Base-by-base conservation (phyloP, 53 echinoderm and acorn worm genomes). In the Crossaster papposus region DNA sequence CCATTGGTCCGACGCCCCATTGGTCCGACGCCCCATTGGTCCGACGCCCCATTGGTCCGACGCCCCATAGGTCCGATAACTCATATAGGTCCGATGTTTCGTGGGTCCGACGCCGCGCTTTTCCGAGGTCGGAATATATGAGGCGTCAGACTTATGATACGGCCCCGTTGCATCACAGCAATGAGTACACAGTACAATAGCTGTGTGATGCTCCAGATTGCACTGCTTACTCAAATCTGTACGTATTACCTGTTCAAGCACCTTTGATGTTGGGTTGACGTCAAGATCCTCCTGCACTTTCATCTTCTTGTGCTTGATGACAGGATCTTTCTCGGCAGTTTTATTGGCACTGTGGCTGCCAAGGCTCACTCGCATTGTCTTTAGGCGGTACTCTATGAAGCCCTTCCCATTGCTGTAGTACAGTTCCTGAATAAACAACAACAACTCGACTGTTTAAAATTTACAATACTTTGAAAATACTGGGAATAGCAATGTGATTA, bases 351-450 rank as follows among this genome's bases (percentile, higher is more conserved):
- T 68, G 28, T 44, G 36, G 50, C 31, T 36, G 14, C 50, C 28
- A 53, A 54, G 53, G 31, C 80, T 80, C 7, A 20, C 53, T 12
- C 80, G 80, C 50, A 80, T 80, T 24, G 80, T 80, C 31, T 80
- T 80, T 15, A 80, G 55, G 7, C 80, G 50, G 53, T 54, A 80
- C 23, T 80, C 80, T 17, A 80, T 80, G 51, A 80, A 80, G 28
- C 80, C 80, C 23, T 80, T 54, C 28, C 80, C 80, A 29, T 80
- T 54, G 55, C 80, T 80, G 53, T 80, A 51, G 55, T 53, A 80
- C 5, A 80, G 51, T n/a, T 80, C 80, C 80, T 80, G 17, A 53
- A 51, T 24, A 24, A n/a, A n/a, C n/a, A n/a, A 24, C 26, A 80
- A 18, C 9, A 80, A 51, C n/a, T 10, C 6, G 6, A 74, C 7